Conservation (phyloP, 2,797 vertebrate genomes). For the Liasis olivaceus region DNA sequence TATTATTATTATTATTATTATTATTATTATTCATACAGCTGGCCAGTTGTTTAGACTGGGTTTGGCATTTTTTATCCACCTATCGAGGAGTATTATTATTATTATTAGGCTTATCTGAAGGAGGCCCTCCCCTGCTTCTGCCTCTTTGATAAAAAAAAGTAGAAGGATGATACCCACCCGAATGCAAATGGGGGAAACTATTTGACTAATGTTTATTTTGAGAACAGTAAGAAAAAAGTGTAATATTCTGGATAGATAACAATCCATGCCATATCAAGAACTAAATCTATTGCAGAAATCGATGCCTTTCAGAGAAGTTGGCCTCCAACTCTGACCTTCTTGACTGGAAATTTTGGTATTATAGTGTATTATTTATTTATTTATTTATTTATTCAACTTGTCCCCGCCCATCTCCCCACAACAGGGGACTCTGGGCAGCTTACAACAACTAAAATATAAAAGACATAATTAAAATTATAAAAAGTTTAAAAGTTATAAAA, state of each 20-base stretch:
- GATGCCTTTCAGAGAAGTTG: not conserved
- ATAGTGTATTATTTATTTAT: too few species aligned
- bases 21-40: too few species aligned
- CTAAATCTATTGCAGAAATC: not conserved
- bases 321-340: not conserved
- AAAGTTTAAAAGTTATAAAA: too few species aligned
- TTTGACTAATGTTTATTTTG: slow-evolving; percentile 4
- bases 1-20: too few species aligned
- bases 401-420: too few species aligned
- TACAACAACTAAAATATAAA: too few species aligned
- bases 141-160: not conserved
- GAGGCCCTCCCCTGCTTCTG: not conserved
- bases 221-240: not conserved
- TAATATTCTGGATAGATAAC: not conserved
- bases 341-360: not conserved
- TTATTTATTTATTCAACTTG: too few species aligned
- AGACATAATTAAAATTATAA: too few species aligned
- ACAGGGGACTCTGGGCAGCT: too few species aligned
- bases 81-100: not conserved
- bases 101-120: not conserved
- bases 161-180: slow-evolving; percentile 9
- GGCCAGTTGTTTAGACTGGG: too few species aligned
- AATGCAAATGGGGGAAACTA: not conserved
- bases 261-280: not conserved
- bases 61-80: not conserved